These are phyloP conservation scores for Pseudomyrmex pallidus DNA, from an alignment of 1,140 invertebrate genomes.

Conservation along the genomic window DNA sequence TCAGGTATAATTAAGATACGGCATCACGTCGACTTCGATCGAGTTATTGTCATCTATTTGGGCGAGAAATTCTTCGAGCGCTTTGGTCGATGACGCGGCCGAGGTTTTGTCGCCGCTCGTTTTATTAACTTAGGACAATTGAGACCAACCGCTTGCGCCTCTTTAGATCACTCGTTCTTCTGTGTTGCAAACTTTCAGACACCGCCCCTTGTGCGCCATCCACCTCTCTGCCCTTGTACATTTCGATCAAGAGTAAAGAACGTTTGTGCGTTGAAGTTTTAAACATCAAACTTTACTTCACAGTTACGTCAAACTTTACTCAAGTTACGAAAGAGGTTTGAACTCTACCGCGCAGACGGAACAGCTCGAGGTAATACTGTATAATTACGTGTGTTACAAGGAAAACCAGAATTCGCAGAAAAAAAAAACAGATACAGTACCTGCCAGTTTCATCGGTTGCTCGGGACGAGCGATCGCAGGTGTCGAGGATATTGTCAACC, in stretches of 20 bases:
- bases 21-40: not conserved
- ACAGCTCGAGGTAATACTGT: no score
- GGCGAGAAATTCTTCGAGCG: constrained; percentile 21
- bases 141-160: not conserved
- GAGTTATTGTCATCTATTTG: constrained; percentile 9
- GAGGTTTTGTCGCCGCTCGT: constrained; percentile 9
- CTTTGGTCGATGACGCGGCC: constrained; percentile 28
- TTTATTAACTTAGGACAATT: constrained; percentile 29
- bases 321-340: no score
- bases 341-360: no score
- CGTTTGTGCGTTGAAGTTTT: not conserved
- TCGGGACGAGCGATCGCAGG: not conserved
- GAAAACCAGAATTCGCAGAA: not conserved
- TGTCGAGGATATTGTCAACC: not conserved
- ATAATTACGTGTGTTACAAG: not conserved
- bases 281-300: constrained; percentile 5
- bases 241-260: not conserved
- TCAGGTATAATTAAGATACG: not conserved
- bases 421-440: not conserved
- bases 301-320: not conserved
- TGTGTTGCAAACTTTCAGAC: not conserved
- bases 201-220: not conserved
- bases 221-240: not conserved
- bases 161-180: constrained; percentile 6
- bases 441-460: not conserved